Percentiles rank a stretch among this genome's conserved stretches.
phyloP scores from a whole-genome alignment of 2,888 invertebrate genomes.

The Sinotaia quadrata region DNA sequence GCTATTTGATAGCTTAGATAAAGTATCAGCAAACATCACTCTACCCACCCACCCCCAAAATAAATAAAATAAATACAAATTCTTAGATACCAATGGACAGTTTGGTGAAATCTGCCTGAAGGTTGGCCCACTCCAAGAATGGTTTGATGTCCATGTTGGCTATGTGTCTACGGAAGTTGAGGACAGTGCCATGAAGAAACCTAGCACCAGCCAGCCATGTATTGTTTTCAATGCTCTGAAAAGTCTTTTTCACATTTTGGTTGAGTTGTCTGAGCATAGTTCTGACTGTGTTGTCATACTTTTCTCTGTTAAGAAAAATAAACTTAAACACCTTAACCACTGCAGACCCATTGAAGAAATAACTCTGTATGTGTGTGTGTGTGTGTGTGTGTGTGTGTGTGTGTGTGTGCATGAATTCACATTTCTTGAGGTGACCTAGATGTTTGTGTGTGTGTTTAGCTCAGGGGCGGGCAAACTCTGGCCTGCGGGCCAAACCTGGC shows the following conservation, averaged over 20 bases:
- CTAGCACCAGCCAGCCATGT: conserved; percentile 65
- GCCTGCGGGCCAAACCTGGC: too few relatives aligned
- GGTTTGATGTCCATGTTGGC: conserved; percentile 51
- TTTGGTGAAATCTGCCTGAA: conserved; percentile 61
- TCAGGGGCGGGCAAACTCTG: too few relatives aligned
- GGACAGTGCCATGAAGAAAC: conserved; percentile 57
- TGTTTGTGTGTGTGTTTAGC: too few relatives aligned
- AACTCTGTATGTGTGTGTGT: not conserved
- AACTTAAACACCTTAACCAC: not conserved
- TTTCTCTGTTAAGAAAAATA: conserved; percentile 48
- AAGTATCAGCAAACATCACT: too few relatives aligned
- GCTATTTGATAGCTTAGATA: too few relatives aligned
- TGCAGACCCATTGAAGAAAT: not conserved
- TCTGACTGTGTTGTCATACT: conserved; percentile 58
- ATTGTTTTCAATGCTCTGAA: conserved; percentile 59
- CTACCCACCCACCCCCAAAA: too few relatives aligned
- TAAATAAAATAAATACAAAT: too few relatives aligned
- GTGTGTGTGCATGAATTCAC: not conserved
- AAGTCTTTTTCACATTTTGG: conserved; percentile 61
- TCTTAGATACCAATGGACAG: conserved; percentile 56
- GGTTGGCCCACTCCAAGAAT: conserved; percentile 67
- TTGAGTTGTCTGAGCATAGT: conserved; percentile 59
- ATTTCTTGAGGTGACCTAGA: too few relatives aligned
- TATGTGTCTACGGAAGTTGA: conserved; percentile 46
- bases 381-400: not conserved